These are phyloP conservation scores for Parasteatoda tepidariorum DNA, from an alignment of 1,140 invertebrate genomes.

Conservation along the genomic window DNA sequence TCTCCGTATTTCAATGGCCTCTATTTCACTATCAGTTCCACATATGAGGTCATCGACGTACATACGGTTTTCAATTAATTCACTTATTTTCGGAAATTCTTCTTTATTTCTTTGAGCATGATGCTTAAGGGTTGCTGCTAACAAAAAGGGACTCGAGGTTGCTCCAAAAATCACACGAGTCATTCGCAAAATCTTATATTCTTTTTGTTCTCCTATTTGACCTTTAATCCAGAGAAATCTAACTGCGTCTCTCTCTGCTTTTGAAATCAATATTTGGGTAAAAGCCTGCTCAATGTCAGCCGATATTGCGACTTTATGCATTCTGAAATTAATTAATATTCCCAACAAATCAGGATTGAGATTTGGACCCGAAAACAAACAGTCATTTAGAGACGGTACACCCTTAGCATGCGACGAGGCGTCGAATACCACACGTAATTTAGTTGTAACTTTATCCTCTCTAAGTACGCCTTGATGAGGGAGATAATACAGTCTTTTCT, in stretches of 20 bases:
- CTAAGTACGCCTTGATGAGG: slow-evolving; percentile 4
- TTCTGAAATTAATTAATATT: slow-evolving; percentile 19
- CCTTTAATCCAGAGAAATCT: slow-evolving; percentile 37
- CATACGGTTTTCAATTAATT: background rate
- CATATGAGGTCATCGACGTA: background rate
- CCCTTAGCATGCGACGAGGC: background rate
- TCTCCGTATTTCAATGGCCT: background rate
- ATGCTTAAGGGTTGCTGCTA: background rate
- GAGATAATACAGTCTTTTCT: background rate
- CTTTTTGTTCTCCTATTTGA: background rate
- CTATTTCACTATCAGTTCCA: background rate
- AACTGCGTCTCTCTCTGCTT: slow-evolving; percentile 10
- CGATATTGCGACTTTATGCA: slow-evolving; percentile 5
- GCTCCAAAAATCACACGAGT: too few species aligned
- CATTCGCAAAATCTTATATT: background rate
- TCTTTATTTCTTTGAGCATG: background rate
- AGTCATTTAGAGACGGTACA: slow-evolving; percentile 23
- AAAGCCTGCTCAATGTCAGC: slow-evolving; percentile 45
- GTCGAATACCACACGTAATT: slow-evolving; percentile 11
- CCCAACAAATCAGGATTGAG: background rate
- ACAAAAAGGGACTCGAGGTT: background rate
- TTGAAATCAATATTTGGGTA: slow-evolving; percentile 4
- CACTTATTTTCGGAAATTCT: background rate
- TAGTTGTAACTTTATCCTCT: background rate
- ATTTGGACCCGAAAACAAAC: slow-evolving; percentile 33